Evolutionary conservation across 2,888 invertebrate genomes (phyloP), one percentile per base, ranked within the genome.

Genomic region (Aricia artaxerxes): DNA sequence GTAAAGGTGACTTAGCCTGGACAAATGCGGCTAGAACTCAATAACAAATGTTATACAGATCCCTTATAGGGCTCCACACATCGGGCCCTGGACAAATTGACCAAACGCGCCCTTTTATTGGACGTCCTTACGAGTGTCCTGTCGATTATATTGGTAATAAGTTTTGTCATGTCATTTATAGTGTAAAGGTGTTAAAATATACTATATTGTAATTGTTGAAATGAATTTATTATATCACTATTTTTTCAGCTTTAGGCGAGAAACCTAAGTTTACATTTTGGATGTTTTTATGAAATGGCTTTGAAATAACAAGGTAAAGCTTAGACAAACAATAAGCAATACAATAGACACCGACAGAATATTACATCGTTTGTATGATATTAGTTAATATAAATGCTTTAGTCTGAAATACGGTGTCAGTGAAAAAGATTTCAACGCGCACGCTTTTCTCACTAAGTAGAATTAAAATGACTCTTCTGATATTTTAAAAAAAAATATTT

Each of bases 11-110:
- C 83, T 85, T 83, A 82, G 82, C 81, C 80, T 73, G 80, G 82
- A 90, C 88, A 89, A 90, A 91, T 90, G 89, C 87, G 83, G 82
- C 83, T 78, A 35, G 78, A 44, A 84, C 85, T 80, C 80, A 80
- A 80, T 82, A 80, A 82, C 85, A 87, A 84, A 81, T 84, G 72
- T 73, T 79, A 81, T 79, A 79, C 80, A 78, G 80, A 73, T 76
- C 73, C 78, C 53, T 78, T 79, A 77, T 78, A 81, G 79, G 79
- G 76, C 78, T 61, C 38, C 60, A 72, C 35, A 75, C 49, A 78
- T 79, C 77, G 78, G 24, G 77, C 78, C 9, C 24, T 16, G 64
- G 79, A 79, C 78, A 81, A 69, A 69, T 69, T 38, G 69, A 69
- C 69, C 35, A 24, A 69, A 13, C 31, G 69, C 13, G 69, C 35